These are phyloP conservation scores for Thymelicus acteon DNA, from an alignment of 2,888 invertebrate species.

Conservation along the genomic window DNA sequence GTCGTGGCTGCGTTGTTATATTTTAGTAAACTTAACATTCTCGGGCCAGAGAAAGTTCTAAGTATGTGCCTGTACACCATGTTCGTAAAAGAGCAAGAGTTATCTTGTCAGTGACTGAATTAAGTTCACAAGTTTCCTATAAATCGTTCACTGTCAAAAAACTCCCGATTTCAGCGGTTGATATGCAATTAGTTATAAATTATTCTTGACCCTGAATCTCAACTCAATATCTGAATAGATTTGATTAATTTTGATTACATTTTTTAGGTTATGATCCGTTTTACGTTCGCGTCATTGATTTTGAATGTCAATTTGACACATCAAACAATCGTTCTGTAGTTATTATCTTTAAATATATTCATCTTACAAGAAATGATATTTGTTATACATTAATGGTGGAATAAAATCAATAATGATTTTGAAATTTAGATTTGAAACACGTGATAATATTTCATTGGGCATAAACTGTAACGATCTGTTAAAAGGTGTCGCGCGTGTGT, in stretches of 20 bases:
- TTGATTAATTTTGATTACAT: background rate
- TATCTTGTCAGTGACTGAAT: background rate
- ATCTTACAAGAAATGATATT: too few species aligned
- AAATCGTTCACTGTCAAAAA: slow-evolving; percentile 38
- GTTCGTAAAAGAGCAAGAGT: slow-evolving; percentile 37
- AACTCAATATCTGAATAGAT: background rate
- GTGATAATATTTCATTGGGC: too few species aligned
- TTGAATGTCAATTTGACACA: slow-evolving; percentile 6
- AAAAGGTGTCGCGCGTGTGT: too few species aligned
- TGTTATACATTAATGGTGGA: too few species aligned
- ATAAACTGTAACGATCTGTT: too few species aligned
- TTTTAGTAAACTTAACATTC: slow-evolving; percentile 58
- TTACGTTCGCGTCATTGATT: slow-evolving; percentile 6
- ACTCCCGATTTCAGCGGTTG: too few species aligned
- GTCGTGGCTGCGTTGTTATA: slow-evolving; percentile 57
- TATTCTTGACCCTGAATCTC: slow-evolving; percentile 20
- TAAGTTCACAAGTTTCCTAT: slow-evolving; percentile 8
- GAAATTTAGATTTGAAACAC: too few species aligned
- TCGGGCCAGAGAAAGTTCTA: slow-evolving; percentile 62
- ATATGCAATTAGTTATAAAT: background rate
- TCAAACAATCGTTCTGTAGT: too few species aligned
- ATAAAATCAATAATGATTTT: too few species aligned
- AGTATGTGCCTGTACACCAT: slow-evolving; percentile 66
- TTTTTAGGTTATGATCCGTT: slow-evolving; percentile 21
- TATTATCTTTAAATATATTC: too few species aligned